Base-by-base conservation (phyloP, 2,797 vertebrate species). In the Jordanella pulchra region DNA sequence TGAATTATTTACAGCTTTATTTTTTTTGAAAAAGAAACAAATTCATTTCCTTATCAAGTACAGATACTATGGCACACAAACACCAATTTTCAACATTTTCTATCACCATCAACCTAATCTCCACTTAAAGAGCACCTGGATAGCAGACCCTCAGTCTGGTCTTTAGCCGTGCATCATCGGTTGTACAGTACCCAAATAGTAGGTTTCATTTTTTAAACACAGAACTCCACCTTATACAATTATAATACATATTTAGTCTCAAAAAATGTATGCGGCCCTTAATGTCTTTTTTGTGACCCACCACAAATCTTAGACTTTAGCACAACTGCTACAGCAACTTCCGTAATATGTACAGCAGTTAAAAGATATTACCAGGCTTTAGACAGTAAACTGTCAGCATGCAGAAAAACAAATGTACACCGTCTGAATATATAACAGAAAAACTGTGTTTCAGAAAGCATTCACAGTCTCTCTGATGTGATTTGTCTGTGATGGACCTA, bases 231-330 rank as follows among this genome's bases (percentile, higher is more conserved):
- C 88, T 92, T 91, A 87, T 80, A 81, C 89, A 93, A 94, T 86
- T 82, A 75, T 78, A 84, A 91, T 94, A 91, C 91, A 91, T 91
- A 94, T 92, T 84, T 85, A 94, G 89, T 89, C 83, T 90, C 90
- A 89, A 92, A 92, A 79, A 90, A 93, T 87, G 89, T 85, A 87
- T 86, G 89, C 81, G 89, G 84, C 87, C 84, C 91, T 87, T 76
- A 83, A 72, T 89, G 86, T 87, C 84, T 73, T 75, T 88, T 87
- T 84, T 83, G 87, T 85, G 86, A 90, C 89, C 88, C 84, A 77
- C 78, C 4, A 87, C 85, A 72, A 82, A 81, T 90, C 87, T 86
- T 83, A 74, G 85, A 86, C 88, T 66, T 53, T 51, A 27, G 54
- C 76, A 35, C 56, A 61, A 77, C 75, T 88, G 91, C 91, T 93